phyloP scores from a whole-genome alignment of 2,113 vertebrate genomes.

The Prunella himalayana region DNA sequence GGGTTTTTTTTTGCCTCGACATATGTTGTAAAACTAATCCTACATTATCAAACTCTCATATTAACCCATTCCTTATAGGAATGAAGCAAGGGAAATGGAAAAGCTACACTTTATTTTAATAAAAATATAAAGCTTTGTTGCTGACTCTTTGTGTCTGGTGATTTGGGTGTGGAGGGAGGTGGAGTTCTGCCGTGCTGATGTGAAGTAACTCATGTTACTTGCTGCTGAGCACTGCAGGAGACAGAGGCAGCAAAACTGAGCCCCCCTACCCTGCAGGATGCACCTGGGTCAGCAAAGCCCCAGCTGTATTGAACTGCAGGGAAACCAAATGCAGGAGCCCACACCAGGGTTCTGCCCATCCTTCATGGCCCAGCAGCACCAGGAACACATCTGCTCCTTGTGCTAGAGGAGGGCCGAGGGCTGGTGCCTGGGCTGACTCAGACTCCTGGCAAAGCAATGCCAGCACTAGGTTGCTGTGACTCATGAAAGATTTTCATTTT shows the following conservation, averaged over 20 bases:
- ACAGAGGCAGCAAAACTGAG: neutral
- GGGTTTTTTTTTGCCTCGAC: neutral
- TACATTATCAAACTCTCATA: neutral
- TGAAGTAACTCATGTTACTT: neutral
- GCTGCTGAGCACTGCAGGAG: neutral
- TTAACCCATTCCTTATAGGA: neutral
- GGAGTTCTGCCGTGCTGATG: accelerated
- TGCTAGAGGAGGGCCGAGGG: neutral
- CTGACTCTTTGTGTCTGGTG: neutral
- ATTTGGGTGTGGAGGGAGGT: accelerated
- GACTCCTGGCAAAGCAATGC: neutral
- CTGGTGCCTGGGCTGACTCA: neutral
- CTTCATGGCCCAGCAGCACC: too few species aligned
- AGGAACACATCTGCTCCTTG: accelerated
- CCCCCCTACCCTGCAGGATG: neutral
- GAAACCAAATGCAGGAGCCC: accelerated
- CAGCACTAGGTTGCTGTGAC: neutral
- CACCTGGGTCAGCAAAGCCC: neutral
- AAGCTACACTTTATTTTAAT: constrained; percentile 27
- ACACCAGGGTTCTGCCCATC: neutral
- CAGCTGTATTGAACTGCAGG: neutral
- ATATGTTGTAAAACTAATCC: neutral
- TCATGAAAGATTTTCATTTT: neutral
- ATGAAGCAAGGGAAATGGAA: neutral
- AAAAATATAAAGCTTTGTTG: neutral